Base-by-base conservation (phyloP, 2,113 vertebrate species). In the Salvator merianae region DNA sequence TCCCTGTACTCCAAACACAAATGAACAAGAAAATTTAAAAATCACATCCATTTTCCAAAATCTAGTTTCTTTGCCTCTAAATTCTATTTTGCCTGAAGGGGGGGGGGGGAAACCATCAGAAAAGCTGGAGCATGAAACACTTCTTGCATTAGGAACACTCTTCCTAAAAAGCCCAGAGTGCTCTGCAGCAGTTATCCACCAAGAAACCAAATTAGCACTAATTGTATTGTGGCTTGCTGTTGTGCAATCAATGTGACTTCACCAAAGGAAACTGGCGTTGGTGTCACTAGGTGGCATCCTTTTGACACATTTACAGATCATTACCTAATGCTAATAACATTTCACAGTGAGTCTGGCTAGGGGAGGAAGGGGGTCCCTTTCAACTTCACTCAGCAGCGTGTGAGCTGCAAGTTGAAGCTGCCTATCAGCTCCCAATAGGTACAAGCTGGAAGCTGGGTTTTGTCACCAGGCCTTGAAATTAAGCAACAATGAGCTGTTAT, bases 251-350 rank as follows among this genome's bases (percentile, higher is more conserved):
- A 90, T 89, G 93, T 90, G 93, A 91, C 93, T 96, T 90, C 95
- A 93, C 86, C 89, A 47, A 89, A 88, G 90, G 92, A 94, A 93
- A 82, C 65, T 91, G 93, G 91, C 89, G 79, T 91, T 87, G 32
- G 2, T 94, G 95, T 95, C 96, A 96, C 96, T 96, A 95, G 96
- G 94, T 95, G 96, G 96, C 95, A 95, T 94, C 95, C 91, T 96
- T 95, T 91, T 95, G 95, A 97, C 96, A 96, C 93, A 88, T 95
- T 96, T 94, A 94, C 96, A 96, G 90, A 92, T 90, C 95, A 96
- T 95, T 96, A 96, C 83, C 93, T 94, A 79, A 86, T 7, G 1
- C 90, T 96, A 94, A 96, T 94, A 94, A 93, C 93, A 90, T 95
- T 86, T 93, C 74, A 66, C 90, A 71, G 93, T 85, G 88, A 59